Evolutionary conservation across 2,888 invertebrate genomes (phyloP), one percentile per base, ranked within the genome.

Genomic region (Orthonychiurus folsomi): DNA sequence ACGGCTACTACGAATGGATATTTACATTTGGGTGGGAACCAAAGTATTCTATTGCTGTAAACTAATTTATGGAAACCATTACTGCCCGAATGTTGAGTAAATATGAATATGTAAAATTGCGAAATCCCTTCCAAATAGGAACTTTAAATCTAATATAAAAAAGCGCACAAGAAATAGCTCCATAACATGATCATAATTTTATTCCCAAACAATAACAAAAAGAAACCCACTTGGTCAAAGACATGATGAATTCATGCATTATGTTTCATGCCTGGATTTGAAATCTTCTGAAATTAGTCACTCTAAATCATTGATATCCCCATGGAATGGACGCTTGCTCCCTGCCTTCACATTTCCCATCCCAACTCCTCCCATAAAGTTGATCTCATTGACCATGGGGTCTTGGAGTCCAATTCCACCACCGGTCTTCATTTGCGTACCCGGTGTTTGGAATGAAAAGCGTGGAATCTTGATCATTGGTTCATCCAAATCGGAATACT

Each of bases 381-480:
- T 37, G 9, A 37, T 9, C 37, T 37, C 37, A 37, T 37, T 37
- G 9, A 37, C 37, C 37, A 37, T 9, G 5, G 37, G 15, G 37
- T 37, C 15, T 37, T 37, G 37, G 37, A 37, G 50, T 50, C n/a
- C 58, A 58, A 26, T 20, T 47, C 48, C 53, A 59, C 18, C 48
- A 55, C 53, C 52, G 50, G 25, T 47, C 54, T 37, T 37, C 37
- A 37, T 37, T 37, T 15, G 9, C 5, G 37, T 15, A 5, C 37
- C 59, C 24, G 63, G 55, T 27, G 61, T 64, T 21, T 67, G 63
- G 63, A 62, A 67, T 53, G 65, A 67, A 53, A 67, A 67, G 47
- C 67, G 62, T 15, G 67, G 65, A 18, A 67, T 65, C 56, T 67
- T 67, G 50, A 65, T 59, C 20, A 60, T 55, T 20, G 67, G 67